Evolutionary conservation across 1,140 invertebrate genomes (phyloP), one percentile per base, ranked within the genome.

Genomic region (Trichonephila inaurata): DNA sequence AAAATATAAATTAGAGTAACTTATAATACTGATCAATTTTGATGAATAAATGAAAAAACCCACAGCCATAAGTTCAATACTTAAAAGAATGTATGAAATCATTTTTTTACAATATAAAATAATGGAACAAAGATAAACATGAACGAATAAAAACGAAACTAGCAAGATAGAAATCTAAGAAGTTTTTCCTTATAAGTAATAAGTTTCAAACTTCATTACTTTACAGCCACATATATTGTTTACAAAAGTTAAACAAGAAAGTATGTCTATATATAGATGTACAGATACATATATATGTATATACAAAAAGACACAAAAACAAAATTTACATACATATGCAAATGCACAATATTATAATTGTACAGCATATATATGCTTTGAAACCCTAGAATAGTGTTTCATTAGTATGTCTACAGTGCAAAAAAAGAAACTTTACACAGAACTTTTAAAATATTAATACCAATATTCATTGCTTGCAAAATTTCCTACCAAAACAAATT

Each of bases 301-400:
- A 40, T 77, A 77, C 69, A 77, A 77, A 77, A 77, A 40, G 69
- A 77, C 28, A 77, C 69, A 77, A 77, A 77, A 24, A 72, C 24
- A 72, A 72, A 72, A 14, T 77, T 77, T 40, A 19, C 69, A 77
- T 77, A 77, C 69, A 77, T 40, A 77, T 33, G 69, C 69, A 40
- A 40, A 33, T 77, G 28, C 16, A 40, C 69, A 77, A 28, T 33
- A 77, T 28, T 7, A 33, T 14, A 77, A 19, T 77, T 33, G 69
- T 77, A 77, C 69, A 18, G 33, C 69, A 77, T 77, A 77, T 77
- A 77, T 77, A 77, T 33, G 69, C 33, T 40, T 77, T 40, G 69
- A 77, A 77, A 77, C 69, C 24, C 69, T 77, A 77, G 69, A 77
- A 33, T 77, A 77, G 69, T 77, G 69, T 77, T 77, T 77, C 33